Base-by-base conservation (phyloP, 2,797 vertebrate genomes). In the Micrastur ruficollis region DNA sequence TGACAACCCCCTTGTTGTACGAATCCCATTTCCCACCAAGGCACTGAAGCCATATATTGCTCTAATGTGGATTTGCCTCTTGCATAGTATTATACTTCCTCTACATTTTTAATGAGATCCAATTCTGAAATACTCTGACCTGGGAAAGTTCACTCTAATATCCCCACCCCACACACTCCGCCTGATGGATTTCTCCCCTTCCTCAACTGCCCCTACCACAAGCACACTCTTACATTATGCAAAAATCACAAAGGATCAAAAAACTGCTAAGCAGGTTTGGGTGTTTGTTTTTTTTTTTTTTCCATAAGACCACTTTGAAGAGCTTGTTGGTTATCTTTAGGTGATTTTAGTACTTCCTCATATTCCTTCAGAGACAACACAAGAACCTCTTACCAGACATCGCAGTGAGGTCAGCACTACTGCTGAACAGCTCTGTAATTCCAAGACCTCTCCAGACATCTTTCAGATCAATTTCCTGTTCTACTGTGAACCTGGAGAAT, bases 381-480 rank as follows among this genome's bases (percentile, higher is more conserved):
- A 36, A 76, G 67, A 62, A 42, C 6, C 73, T 93, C 97, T 98
- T 98, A 99, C 99, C 99, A 93, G 99, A 99, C 98, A 99, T 99
- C 31, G 98, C 98, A 22, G 99, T 99, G 95, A 99, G 99, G 97
- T 99, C 99, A 61, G 99, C 99, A 53, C 98, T 97, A 81, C 96
- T 98, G 87, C 97, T 98, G 97, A 99, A 99, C 96, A 99, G 98
- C 95, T 98, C 99, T 62, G 98, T 99, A 93, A 99, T 98, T 96
- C 99, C 99, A 29, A 99, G 98, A 71, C 98, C 98, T 98, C 99
- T 98, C 97, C 99, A 98, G 63, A 97, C 97, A 73, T 98, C 98
- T 95, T 98, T 99, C 97, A 99, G 98, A 97, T 99, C 99, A 71
- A 99, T 98, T 97, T 98, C 99, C 97, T 99, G 99, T 94, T 99